Evolutionary conservation across 1,140 invertebrate genomes (phyloP), one percentile per base, ranked within the genome.

Genomic region (Mya arenaria): DNA sequence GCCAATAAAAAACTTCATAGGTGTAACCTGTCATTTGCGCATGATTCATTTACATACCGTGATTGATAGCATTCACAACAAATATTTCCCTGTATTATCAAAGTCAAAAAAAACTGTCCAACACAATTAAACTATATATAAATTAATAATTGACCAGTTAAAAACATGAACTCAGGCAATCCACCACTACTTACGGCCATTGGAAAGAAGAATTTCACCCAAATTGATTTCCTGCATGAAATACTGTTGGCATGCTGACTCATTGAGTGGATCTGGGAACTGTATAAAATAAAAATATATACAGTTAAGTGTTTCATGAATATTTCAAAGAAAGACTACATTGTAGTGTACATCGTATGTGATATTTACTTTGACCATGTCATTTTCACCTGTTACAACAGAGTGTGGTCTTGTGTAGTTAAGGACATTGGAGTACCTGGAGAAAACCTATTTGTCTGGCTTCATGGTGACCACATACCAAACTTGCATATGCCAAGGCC

Each of bases 161-260:
- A n/a, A n/a, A n/a, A n/a, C n/a, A n/a, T n/a, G n/a, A n/a, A n/a
- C n/a, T n/a, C n/a, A n/a, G n/a, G n/a, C n/a, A n/a, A n/a, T n/a
- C n/a, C n/a, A n/a, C n/a, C n/a, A n/a, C n/a, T n/a, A 68, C 77
- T 62, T 71, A 80, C 77, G 77, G 58, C 77, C 77, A 71, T 68
- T 80, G 37, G 77, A 58, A 8, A 80, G 28, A 37, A 80, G 37
- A n/a, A 80, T 66, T 71, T 80, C 77, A 13, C 77, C 77, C 8
- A 80, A 34, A n/a, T 80, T 65, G 10, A 80, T 80, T 48, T 80
- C 77, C 39, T 80, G 77, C 77, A 80, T 80, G 34, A 80, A 80
- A 23, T 69, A 80, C 8, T 52, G 41, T 37, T 80, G 77, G 37
- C 77, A 80, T 17, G 77, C 77, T 71, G 69, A 52, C 41, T 68